These are phyloP conservation scores for Drepana arcuata DNA, from an alignment of 1,140 invertebrate genomes.

Conservation along the genomic window DNA sequence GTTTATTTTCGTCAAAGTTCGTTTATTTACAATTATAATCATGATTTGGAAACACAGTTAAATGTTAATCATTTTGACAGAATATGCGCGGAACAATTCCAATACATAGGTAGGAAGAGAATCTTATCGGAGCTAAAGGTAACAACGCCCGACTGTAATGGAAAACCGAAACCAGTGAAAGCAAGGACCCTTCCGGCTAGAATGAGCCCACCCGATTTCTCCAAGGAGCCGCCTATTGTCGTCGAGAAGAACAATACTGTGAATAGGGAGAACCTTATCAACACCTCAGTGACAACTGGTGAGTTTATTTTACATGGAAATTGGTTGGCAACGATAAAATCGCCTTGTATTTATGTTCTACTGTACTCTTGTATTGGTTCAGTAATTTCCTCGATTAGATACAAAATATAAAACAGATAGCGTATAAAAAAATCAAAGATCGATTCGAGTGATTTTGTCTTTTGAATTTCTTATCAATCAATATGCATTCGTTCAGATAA, in stretches of 20 bases:
- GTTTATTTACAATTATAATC: too few relatives aligned
- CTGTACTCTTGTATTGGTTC: too few relatives aligned
- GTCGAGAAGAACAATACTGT: conserved; percentile 71
- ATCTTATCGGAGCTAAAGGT: conserved; percentile 70
- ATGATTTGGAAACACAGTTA: too few relatives aligned
- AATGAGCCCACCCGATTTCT: conserved; percentile 79
- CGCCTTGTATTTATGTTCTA: too few relatives aligned
- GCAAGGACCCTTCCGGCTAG: conserved; percentile 81
- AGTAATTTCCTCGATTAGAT: too few relatives aligned
- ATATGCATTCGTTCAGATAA: too few relatives aligned
- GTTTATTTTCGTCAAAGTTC: too few relatives aligned
- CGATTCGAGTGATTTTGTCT: too few relatives aligned
- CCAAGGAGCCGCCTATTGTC: conserved; percentile 64
- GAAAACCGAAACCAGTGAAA: conserved; percentile 70
- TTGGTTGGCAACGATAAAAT: too few relatives aligned
- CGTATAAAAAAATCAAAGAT: too few relatives aligned
- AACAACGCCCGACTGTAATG: conserved; percentile 59
- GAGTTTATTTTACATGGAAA: conserved; percentile 5
- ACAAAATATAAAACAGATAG: too few relatives aligned
- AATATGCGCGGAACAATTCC: conserved; percentile 89
- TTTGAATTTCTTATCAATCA: too few relatives aligned
- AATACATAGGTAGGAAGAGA: conserved; percentile 87
- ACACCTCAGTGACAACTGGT: conserved; percentile 44
- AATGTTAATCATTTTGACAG: conserved; percentile 44
- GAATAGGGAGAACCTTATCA: conserved; percentile 64